Base-by-base conservation (phyloP, 2,113 vertebrate species). In the Casuarius casuarius region DNA sequence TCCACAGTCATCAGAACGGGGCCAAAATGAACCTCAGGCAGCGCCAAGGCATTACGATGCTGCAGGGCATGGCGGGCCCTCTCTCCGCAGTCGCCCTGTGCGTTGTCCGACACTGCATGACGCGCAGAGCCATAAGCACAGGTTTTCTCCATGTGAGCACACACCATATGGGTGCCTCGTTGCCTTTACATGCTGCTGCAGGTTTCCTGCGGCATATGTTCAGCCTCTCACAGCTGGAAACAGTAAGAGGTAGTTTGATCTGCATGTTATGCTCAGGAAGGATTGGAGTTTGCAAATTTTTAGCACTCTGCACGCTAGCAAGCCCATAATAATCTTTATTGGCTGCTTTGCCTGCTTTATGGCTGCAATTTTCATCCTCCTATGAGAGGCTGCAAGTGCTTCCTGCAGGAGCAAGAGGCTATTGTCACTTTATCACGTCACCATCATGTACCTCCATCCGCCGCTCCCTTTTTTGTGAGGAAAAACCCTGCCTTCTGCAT, bases 211-310 rank as follows among this genome's bases (percentile, higher is more conserved):
- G 22, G 58, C 77, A 38, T 62, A 35, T 92, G 77, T 73, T 94
- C 87, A 59, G 48, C 78, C 71, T 97, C 44, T 46, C 77, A 89
- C 89, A 96, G 89, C 91, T 96, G 94, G 87, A 94, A 91, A 63
- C 71, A 91, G 87, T 94, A 87, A 94, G 81, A 91, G 14, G 63
- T 38, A 70, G 84, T 77, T 94, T 94, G 76, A 89, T 73, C 59
- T 87, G 28, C 40, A 26, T 40, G 6, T 92, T 94, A 73, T 46
- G 70, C 0, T 8, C 74, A 35, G 66, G 44, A 89, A 84, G 42
- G 62, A 94, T 38, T 66, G 87, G 72, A 91, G 84, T 87, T 89
- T 48, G 26, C 84, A 80, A 62, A 87, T 73, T 94, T 96, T 91
- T 89, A 96, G 52, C 87, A 70, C 59, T 94, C 87, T 54, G 66